Conservation (phyloP, 2,888 invertebrate genomes). For the Apomyelois bistriatella region DNA sequence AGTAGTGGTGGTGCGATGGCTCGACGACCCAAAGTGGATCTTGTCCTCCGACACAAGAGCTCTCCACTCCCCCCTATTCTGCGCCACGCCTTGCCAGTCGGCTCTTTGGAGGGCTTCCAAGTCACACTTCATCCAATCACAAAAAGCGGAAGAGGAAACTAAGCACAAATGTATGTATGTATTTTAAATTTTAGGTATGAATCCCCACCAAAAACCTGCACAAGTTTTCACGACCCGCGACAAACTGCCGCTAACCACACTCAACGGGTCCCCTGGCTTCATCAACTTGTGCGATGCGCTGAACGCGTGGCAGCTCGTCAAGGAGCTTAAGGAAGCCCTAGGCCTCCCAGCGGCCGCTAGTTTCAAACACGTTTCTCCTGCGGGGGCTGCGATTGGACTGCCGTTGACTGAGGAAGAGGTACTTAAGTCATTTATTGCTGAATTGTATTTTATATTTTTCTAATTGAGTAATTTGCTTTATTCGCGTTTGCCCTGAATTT, state of each 20-base stretch:
- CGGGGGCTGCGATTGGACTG: slow-evolving; percentile 95
- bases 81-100: too few relatives aligned
- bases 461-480: too few relatives aligned
- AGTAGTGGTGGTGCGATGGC: too few relatives aligned
- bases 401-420: slow-evolving; percentile 86
- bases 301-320: slow-evolving; percentile 98
- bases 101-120: too few relatives aligned
- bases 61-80: too few relatives aligned
- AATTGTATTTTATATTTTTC: neutral
- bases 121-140: too few relatives aligned
- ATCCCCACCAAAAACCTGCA: slow-evolving; percentile 98
- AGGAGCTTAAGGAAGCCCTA: slow-evolving; percentile 89
- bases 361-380: slow-evolving; percentile 99
- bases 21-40: too few relatives aligned
- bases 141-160: too few relatives aligned
- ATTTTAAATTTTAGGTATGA: slow-evolving; percentile 88
- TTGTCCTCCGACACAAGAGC: too few relatives aligned
- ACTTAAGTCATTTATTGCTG: slow-evolving; percentile 12
- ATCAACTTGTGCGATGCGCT: slow-evolving; percentile 98
- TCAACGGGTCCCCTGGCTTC: slow-evolving; percentile 97
- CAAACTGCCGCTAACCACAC: slow-evolving; percentile 90
- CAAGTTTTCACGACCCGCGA: slow-evolving; percentile 91
- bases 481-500: too few relatives aligned
- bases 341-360: slow-evolving; percentile 95
- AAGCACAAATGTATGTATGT: too few relatives aligned